Evolutionary conservation across 2,888 invertebrate genomes (phyloP).

Genomic region (Peribatodes rhomboidaria): DNA sequence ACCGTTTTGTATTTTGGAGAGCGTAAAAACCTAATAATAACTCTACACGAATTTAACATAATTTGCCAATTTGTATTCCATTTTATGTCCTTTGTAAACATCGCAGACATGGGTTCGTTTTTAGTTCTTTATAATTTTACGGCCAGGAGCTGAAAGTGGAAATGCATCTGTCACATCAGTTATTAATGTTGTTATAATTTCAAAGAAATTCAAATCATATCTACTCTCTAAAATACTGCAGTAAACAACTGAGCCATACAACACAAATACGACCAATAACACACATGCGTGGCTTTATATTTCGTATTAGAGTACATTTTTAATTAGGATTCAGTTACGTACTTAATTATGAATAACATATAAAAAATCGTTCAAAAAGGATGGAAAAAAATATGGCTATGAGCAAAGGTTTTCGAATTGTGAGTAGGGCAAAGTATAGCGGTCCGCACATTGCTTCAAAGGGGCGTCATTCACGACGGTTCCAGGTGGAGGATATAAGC

Average conservation of each 20-base stretch:
- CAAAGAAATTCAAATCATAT: slow-evolving; percentile 4
- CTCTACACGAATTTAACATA: not conserved
- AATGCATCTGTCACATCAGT: slow-evolving; percentile 45
- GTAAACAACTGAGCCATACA: slow-evolving; percentile 28
- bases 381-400: slow-evolving; percentile 35
- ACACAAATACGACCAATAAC: slow-evolving; percentile 44
- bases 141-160: slow-evolving; percentile 46
- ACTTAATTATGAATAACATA: slow-evolving; percentile 29
- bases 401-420: slow-evolving; percentile 49
- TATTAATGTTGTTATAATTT: slow-evolving; percentile 27
- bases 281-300: slow-evolving; percentile 41
- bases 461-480: slow-evolving; percentile 58
- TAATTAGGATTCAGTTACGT: slow-evolving; percentile 25
- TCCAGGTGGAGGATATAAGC: slow-evolving; percentile 58
- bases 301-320: slow-evolving; percentile 19
- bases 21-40: not conserved
- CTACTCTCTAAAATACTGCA: slow-evolving; percentile 25
- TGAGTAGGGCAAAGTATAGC: slow-evolving; percentile 37
- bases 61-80: slow-evolving; percentile 1
- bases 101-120: slow-evolving; percentile 1
- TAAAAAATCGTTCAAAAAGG: slow-evolving; percentile 23
- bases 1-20: not conserved
- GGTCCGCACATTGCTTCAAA: slow-evolving; percentile 53
- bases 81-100: slow-evolving; percentile 13
- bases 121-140: slow-evolving; percentile 26